A percentile compares a stretch with the other conserved stretches of the same genome.
Evolutionary conservation across 2,113 vertebrate genomes (phyloP).

Genomic region (Proterorhinus semilunaris): DNA sequence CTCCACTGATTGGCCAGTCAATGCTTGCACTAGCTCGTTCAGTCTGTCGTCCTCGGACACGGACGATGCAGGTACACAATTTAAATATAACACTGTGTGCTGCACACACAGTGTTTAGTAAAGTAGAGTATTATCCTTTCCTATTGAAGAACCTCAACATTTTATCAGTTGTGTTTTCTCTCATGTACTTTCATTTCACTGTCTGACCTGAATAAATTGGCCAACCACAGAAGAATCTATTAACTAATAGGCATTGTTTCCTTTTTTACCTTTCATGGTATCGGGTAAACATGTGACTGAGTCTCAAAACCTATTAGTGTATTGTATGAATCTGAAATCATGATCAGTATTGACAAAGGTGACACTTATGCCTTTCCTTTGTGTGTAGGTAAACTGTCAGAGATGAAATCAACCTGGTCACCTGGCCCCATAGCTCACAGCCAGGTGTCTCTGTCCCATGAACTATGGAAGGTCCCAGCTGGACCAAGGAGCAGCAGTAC

Average conservation of each 20-base stretch:
- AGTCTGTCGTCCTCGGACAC: constrained; percentile 85
- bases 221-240: not conserved
- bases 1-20: constrained; percentile 90
- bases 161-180: constrained; percentile 11
- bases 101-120: constrained; percentile 30
- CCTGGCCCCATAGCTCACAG: constrained; percentile 90
- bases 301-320: not conserved
- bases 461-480: constrained; percentile 93
- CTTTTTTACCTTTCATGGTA: not conserved
- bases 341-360: not conserved
- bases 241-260: not conserved
- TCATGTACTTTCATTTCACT: constrained; percentile 14
- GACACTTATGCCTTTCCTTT: not conserved
- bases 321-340: not conserved
- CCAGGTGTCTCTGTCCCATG: constrained; percentile 92
- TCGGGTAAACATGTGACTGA: too few species aligned
- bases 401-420: constrained; percentile 98
- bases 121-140: constrained; percentile 28
- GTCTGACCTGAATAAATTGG: constrained; percentile 27
- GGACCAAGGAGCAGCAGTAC: constrained; percentile 85
- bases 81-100: constrained; percentile 35
- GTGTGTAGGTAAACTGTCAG: constrained; percentile 89
- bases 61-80: constrained; percentile 83
- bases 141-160: constrained; percentile 19
- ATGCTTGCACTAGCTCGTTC: constrained; percentile 89